Percentiles rank a stretch among this genome's conserved stretches.
Conservation (phyloP, 2,797 vertebrate genomes). For the Acanthurus lineatus region DNA sequence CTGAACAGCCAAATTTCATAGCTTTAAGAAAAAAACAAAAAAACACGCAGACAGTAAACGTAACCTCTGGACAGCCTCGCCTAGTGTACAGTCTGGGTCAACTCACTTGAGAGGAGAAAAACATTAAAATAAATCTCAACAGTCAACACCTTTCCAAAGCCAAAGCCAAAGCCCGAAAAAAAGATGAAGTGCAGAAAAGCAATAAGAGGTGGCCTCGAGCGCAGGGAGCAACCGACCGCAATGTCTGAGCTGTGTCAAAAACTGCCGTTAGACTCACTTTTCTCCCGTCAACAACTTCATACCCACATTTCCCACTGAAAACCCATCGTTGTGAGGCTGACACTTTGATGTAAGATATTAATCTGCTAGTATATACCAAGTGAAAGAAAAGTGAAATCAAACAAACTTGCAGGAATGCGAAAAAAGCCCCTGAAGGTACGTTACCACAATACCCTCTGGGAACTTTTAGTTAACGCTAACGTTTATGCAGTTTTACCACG, state of each 20-base stretch:
- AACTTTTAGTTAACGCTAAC: too few species aligned
- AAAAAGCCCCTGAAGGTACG: too few species aligned
- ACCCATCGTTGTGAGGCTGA: too few species aligned
- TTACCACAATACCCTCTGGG: neutral
- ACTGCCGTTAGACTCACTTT: conserved; percentile 2
- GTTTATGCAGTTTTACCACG: neutral
- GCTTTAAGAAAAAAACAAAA: neutral
- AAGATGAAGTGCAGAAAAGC: neutral
- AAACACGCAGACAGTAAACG: neutral
- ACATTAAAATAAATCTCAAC: neutral
- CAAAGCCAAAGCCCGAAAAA: too few species aligned
- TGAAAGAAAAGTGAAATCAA: too few species aligned
- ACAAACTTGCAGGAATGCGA: neutral
- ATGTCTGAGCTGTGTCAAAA: conserved; percentile 35
- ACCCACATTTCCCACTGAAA: neutral
- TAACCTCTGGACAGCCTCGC: neutral
- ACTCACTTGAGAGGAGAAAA: neutral
- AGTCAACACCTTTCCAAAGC: neutral
- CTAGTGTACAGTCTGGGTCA: conserved; percentile 1
- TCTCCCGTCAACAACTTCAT: neutral
- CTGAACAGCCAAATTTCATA: conserved; percentile 49
- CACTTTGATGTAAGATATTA: too few species aligned
- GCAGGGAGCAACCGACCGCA: neutral
- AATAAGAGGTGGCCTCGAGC: conserved; percentile 35
- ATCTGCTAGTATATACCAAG: too few species aligned